Evolutionary conservation across 2,113 vertebrate genomes (phyloP).

Genomic region (Gavia stellata): DNA sequence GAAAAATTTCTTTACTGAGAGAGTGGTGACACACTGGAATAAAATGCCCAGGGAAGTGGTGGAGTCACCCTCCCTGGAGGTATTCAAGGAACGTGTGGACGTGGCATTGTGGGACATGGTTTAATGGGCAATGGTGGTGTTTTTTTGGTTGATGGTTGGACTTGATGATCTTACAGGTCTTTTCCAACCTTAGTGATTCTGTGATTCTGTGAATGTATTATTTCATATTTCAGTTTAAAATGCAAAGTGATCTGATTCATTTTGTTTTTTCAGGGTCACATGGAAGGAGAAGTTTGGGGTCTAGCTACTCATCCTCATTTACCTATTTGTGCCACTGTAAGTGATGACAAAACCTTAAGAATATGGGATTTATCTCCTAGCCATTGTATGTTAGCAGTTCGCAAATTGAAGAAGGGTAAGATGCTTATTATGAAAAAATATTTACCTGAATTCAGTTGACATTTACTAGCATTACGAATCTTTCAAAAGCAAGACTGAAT

Average conservation of each 20-base stretch:
- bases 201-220: too few relatives aligned
- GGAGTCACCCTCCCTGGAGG: too few relatives aligned
- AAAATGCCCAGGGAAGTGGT: too few relatives aligned
- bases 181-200: too few relatives aligned
- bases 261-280: conserved; percentile 87
- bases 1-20: too few relatives aligned
- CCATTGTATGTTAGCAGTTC: conserved; percentile 98
- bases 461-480: not conserved
- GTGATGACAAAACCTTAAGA: conserved; percentile 96
- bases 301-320: conserved; percentile 96
- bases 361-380: conserved; percentile 99
- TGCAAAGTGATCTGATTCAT: not conserved
- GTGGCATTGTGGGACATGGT: too few relatives aligned
- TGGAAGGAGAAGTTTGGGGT: conserved; percentile 99
- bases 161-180: too few relatives aligned
- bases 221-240: not conserved
- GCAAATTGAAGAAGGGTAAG: conserved; percentile 97
- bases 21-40: too few relatives aligned
- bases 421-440: conserved; percentile 20
- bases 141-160: too few relatives aligned
- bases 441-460: not conserved
- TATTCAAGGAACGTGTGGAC: too few relatives aligned
- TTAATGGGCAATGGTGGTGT: too few relatives aligned
- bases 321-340: conserved; percentile 97
- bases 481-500: not conserved